Conservation (phyloP, 2,797 vertebrate genomes). For the Myoxocephalus aenaeus region DNA sequence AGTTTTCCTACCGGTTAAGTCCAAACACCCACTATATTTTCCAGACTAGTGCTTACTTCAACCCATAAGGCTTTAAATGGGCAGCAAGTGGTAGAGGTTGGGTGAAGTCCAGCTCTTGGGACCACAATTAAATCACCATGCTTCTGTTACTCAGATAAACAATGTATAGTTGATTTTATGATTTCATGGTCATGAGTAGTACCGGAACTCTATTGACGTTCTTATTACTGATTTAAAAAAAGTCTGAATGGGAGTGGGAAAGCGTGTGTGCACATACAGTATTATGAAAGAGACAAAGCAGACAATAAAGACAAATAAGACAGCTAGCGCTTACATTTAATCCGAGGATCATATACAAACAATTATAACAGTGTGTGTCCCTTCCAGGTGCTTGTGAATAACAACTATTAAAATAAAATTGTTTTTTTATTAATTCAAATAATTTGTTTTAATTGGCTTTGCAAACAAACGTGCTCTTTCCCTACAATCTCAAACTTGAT, state of each 20-base stretch:
- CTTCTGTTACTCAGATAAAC: not conserved
- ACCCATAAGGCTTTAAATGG: conserved; percentile 5
- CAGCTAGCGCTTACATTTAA: not conserved
- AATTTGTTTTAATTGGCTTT: not conserved
- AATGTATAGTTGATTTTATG: not conserved
- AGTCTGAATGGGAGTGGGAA: not conserved
- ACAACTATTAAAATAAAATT: not conserved
- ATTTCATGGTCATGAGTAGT: not conserved
- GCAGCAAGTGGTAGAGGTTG: not conserved
- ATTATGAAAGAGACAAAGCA: not conserved
- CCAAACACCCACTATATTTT: conserved; percentile 10
- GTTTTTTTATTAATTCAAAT: not conserved
- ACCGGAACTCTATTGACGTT: conserved; percentile 9
- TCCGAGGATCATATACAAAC: conserved; percentile 2
- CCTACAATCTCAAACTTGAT: not conserved
- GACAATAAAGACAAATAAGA: not conserved
- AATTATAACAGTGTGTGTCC: not conserved
- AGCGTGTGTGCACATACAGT: not conserved
- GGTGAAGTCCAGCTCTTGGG: conserved; percentile 5
- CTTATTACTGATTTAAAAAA: not conserved
- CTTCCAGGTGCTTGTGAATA: not conserved
- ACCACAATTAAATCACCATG: not conserved
- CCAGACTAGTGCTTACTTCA: not conserved
- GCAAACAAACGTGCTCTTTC: not conserved
- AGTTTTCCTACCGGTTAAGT: conserved; percentile 7